These are phyloP conservation scores for Carapus acus DNA, from an alignment of 2,797 vertebrate genomes.

Conservation along the genomic window DNA sequence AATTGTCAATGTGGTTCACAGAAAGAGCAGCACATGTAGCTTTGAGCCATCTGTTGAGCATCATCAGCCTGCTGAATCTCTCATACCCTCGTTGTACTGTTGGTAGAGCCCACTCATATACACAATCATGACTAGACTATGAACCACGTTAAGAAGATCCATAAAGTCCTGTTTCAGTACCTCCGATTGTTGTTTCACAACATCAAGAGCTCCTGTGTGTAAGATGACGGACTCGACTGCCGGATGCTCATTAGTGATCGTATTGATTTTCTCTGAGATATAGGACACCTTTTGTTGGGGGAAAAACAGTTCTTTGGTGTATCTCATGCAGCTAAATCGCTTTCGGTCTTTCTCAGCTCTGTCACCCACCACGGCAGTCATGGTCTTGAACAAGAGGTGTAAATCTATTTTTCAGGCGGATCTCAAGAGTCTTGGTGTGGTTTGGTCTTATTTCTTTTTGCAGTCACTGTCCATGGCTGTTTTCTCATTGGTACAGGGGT, in stretches of 20 bases:
- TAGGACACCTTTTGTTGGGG: background rate
- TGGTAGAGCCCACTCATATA: background rate
- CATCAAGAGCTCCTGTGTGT: background rate
- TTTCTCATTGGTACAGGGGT: too few relatives aligned
- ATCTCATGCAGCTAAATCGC: background rate
- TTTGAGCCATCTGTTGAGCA: constrained; percentile 3
- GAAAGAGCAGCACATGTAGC: background rate
- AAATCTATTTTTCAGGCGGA: background rate
- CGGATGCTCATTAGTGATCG: background rate
- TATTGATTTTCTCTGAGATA: background rate
- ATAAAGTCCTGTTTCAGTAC: background rate
- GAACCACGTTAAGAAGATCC: background rate
- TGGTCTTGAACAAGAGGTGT: background rate
- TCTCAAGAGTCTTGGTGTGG: too few relatives aligned
- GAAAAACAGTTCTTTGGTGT: background rate
- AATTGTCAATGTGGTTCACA: background rate
- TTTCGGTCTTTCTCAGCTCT: background rate
- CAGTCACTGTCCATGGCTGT: too few relatives aligned
- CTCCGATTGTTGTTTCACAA: background rate
- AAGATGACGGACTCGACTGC: background rate
- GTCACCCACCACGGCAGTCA: background rate
- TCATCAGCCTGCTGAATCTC: constrained; percentile 2
- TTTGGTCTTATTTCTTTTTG: too few relatives aligned
- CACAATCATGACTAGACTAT: background rate
- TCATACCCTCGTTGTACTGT: background rate